A percentile compares a stretch with the other conserved stretches of the same genome.
phyloP scores from a whole-genome alignment of 2,888 invertebrate genomes.

The Plemyria rubiginata region DNA sequence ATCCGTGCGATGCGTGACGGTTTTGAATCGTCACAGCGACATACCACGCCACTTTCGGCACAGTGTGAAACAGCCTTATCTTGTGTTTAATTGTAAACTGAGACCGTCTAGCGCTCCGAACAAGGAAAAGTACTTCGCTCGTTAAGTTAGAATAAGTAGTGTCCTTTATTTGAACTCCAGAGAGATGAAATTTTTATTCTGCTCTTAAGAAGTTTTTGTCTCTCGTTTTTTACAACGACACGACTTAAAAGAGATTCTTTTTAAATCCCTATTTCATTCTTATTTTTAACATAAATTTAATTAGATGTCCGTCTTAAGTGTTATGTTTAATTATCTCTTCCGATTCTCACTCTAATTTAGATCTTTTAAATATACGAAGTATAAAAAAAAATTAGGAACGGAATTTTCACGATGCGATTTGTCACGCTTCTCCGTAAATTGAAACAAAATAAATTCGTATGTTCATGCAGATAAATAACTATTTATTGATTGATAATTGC shows the following conservation, averaged over 20 bases:
- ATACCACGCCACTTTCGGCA: neutral
- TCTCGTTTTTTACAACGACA: conserved; percentile 17
- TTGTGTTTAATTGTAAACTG: conserved; percentile 33
- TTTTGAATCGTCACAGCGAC: neutral
- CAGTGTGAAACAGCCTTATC: conserved; percentile 13
- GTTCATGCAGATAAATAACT: too few relatives aligned
- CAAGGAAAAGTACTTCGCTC: conserved; percentile 47
- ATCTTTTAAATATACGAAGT: too few relatives aligned
- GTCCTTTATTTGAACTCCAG: conserved; percentile 39
- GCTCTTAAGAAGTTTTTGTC: conserved; percentile 17
- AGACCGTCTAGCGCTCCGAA: conserved; percentile 32
- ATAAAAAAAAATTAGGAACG: too few relatives aligned
- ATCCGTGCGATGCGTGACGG: neutral
- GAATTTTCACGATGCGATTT: too few relatives aligned
- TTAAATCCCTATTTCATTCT: conserved; percentile 5
- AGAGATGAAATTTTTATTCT: conserved; percentile 35
- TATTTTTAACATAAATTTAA: conserved; percentile 5
- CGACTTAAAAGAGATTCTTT: neutral
- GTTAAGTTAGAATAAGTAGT: conserved; percentile 42
- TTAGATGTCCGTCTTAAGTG: conserved; percentile 1
- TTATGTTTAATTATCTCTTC: neutral
- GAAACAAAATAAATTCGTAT: too few relatives aligned
- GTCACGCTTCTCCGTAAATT: too few relatives aligned
- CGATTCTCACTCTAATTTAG: neutral
- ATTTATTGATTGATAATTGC: too few relatives aligned